Evolutionary conservation across 2,888 invertebrate species (phyloP).

Genomic region (Polia nebulosa): DNA sequence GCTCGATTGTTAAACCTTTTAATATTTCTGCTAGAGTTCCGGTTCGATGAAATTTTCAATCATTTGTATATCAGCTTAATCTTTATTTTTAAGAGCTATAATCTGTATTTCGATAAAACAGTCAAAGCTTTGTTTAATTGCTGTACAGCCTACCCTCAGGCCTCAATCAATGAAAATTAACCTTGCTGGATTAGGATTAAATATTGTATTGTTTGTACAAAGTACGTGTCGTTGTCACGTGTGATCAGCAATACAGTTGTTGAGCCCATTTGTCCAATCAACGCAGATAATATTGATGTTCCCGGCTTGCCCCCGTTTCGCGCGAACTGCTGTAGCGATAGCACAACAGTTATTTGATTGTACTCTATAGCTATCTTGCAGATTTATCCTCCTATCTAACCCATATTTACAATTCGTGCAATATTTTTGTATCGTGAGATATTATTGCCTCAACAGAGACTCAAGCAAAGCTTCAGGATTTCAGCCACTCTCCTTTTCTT

Average conservation of each 20-base stretch:
- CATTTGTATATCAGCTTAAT: background rate
- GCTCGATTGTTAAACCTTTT: background rate
- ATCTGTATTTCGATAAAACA: background rate
- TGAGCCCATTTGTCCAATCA: constrained; percentile 87
- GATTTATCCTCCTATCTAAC: constrained; percentile 22
- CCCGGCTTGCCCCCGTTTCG: constrained; percentile 82
- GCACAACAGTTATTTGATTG: constrained; percentile 62
- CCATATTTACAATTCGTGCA: constrained; percentile 15
- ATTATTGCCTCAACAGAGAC: constrained; percentile 1
- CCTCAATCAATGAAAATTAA: constrained; percentile 46
- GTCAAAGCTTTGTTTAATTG: constrained; percentile 2
- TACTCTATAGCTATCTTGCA: constrained; percentile 27
- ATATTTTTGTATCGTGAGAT: background rate
- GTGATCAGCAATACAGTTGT: constrained; percentile 68
- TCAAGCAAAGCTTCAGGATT: background rate
- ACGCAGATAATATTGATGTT: constrained; percentile 85
- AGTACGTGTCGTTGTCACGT: constrained; percentile 61
- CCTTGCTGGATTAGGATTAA: constrained; percentile 64
- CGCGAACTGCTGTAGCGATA: constrained; percentile 73
- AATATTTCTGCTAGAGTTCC: background rate
- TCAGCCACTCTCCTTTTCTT: background rate
- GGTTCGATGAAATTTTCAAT: background rate
- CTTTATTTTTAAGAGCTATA: background rate
- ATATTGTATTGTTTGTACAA: constrained; percentile 48
- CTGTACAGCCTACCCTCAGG: constrained; percentile 1